Evolutionary conservation across 2,113 vertebrate species (phyloP), one percentile per base, ranked within the genome.

Genomic region (Geococcyx californianus): DNA sequence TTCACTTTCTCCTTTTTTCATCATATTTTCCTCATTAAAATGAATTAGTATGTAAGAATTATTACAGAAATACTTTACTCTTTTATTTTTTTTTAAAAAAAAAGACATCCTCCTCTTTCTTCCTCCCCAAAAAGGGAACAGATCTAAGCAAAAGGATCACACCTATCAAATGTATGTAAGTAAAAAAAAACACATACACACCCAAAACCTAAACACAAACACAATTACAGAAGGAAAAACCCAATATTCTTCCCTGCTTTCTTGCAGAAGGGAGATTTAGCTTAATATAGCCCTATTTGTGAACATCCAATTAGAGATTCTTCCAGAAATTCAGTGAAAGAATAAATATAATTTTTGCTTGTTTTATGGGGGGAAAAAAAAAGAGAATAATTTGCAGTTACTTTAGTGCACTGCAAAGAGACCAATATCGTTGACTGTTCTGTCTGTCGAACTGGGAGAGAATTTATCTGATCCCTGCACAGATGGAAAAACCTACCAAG

Each of bases 211-310:
- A n/a, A n/a, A n/a, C n/a, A n/a, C n/a, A 13, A 72, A 62, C 47
- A 9, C 6, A 85, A 21, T 10, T 73, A 26, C 2, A 64, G 66
- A 52, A 26, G 4, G 28, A 55, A 72, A 52, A 76, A 36, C 3
- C 0, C 0, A 34, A 6, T 20, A 9, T 66, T 31, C 6, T 2
- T 58, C 17, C 6, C 5, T 17, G 7, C 6, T 52, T 84, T 74
- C 25, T 38, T 58, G 15, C 6, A 18, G 58, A 9, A 84, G 4
- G 6, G 63, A 68, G 17, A 70, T 69, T 44, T 80, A 60, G 13
- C 16, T 56, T 12, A 31, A 4, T 64, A 26, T 13, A n/a, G 9
- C 1, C 4, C 2, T 75, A 18, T 59, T 85, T 14, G 23, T 8
- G 24, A 40, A 13, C 3, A 13, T 9, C 13, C 24, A 26, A 5